Conservation (phyloP, 2,797 vertebrate genomes). For the Nothura maculosa region DNA sequence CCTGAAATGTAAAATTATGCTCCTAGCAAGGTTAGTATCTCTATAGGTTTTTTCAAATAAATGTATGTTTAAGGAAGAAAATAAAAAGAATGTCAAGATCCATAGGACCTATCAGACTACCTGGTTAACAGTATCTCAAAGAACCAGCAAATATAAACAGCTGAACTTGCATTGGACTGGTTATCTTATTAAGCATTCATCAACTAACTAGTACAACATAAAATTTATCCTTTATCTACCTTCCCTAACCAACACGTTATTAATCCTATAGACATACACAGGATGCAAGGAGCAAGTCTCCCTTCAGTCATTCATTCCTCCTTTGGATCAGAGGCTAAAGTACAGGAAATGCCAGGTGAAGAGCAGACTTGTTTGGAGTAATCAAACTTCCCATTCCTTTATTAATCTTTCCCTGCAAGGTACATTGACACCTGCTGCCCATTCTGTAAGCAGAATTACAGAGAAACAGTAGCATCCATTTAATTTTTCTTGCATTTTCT, state of each 20-base stretch:
- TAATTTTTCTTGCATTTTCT: neutral
- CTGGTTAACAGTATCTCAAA: neutral
- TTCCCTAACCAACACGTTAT: neutral
- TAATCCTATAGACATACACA: neutral
- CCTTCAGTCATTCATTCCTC: neutral
- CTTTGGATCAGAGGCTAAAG: neutral
- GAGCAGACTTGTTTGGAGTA: neutral
- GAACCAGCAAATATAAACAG: neutral
- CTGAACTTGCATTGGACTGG: neutral
- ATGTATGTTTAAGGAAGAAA: neutral
- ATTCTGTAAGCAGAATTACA: neutral
- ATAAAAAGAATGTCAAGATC: neutral
- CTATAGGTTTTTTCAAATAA: neutral
- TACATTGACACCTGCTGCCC: neutral
- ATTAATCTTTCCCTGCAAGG: neutral
- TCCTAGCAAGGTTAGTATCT: neutral
- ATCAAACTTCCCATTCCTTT: neutral
- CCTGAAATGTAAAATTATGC: neutral
- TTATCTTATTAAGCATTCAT: neutral
- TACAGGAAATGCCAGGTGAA: neutral
- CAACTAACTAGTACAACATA: neutral
- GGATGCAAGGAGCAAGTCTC: neutral
- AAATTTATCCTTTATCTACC: neutral
- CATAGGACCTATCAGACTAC: neutral
- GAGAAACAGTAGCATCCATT: neutral